Conservation (phyloP, 1,140 invertebrate genomes). For the Drosophila sp. region DNA sequence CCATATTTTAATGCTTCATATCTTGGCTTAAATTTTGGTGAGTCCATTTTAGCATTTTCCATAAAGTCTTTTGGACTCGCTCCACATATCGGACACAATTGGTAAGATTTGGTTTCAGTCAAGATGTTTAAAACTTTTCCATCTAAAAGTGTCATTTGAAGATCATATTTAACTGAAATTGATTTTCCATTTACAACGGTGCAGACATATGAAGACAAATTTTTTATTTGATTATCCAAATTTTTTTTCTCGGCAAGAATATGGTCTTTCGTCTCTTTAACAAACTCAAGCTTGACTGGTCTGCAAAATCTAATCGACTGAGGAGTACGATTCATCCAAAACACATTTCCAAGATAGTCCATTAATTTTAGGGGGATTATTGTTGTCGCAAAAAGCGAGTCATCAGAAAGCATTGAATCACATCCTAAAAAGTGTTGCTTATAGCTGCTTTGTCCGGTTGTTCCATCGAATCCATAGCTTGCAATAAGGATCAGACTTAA, state of each 20-base stretch:
- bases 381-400: constrained; percentile 21
- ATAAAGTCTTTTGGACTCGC: constrained; percentile 28
- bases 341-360: constrained; percentile 25
- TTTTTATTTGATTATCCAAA: constrained; percentile 6
- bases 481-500: constrained; percentile 28
- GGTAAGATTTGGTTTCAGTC: constrained; percentile 32
- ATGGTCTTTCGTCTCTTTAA: constrained; percentile 4
- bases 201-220: constrained; percentile 37
- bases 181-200: no score
- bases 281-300: constrained; percentile 22
- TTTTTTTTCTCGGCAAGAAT: not conserved
- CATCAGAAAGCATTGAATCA: constrained; percentile 19
- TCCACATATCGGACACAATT: constrained; percentile 40
- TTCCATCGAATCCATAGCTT: constrained; percentile 29
- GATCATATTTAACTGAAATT: constrained; percentile 30
- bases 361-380: constrained; percentile 26
- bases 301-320: constrained; percentile 36
- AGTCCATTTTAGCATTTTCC: constrained; percentile 21
- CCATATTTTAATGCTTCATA: not conserved
- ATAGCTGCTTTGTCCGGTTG: constrained; percentile 32
- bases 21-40: constrained; percentile 36
- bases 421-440: constrained; percentile 27
- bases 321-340: constrained; percentile 26
- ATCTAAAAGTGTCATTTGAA: constrained; percentile 39
- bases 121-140: constrained; percentile 41